These are phyloP conservation scores for Carettochelys insculpta DNA, from an alignment of 2,113 vertebrate species.

Conservation along the genomic window DNA sequence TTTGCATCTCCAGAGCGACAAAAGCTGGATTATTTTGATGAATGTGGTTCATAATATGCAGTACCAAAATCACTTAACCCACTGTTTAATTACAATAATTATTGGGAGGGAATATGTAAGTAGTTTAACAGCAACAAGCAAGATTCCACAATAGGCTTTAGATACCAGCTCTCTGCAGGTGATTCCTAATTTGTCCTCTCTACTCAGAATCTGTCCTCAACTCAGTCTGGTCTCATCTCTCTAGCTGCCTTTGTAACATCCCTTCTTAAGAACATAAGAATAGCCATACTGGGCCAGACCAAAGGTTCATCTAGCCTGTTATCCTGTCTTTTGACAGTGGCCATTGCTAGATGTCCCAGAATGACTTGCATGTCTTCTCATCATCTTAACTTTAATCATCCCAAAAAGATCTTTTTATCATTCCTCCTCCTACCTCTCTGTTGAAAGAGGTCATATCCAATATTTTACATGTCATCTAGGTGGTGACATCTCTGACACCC, in stretches of 20 bases:
- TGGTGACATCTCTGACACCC: neutral
- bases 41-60: accelerated
- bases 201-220: neutral
- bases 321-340: too few relatives aligned
- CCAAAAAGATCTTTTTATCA: neutral
- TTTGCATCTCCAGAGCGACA: neutral
- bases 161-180: neutral
- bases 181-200: neutral
- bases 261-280: too few relatives aligned
- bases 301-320: too few relatives aligned
- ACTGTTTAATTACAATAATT: neutral
- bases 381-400: neutral
- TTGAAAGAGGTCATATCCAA: neutral
- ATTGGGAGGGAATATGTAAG: neutral
- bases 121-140: neutral
- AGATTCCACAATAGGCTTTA: neutral
- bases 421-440: neutral
- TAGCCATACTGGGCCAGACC: too few relatives aligned
- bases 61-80: accelerated
- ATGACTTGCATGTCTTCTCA: neutral
- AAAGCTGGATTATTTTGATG: accelerated
- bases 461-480: neutral
- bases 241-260: neutral
- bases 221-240: neutral
- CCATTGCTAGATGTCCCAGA: too few relatives aligned